phyloP scores from a whole-genome alignment of 2,888 invertebrate species.

The Sinelater perroti region DNA sequence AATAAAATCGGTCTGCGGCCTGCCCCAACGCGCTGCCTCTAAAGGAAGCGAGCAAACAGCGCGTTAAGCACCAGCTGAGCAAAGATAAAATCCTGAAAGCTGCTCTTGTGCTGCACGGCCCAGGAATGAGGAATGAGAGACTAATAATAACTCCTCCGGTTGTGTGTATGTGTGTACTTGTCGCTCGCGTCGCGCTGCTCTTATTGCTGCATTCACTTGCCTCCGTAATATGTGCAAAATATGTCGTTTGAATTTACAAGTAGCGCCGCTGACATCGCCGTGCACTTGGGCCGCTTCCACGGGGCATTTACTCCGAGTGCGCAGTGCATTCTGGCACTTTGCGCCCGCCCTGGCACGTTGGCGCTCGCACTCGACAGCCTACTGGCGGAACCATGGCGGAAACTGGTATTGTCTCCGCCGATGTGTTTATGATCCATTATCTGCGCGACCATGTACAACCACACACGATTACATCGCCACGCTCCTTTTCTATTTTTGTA shows the following conservation, averaged over 20 bases:
- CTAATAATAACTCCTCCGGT: constrained; percentile 26
- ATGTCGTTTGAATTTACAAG: constrained; percentile 21
- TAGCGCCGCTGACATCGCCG: constrained; percentile 13
- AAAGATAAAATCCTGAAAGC: constrained; percentile 27
- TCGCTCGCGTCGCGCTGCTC: neutral
- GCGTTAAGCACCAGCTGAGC: constrained; percentile 17
- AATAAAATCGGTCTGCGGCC: neutral
- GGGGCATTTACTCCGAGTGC: too few species aligned
- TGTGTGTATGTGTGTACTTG: constrained; percentile 12
- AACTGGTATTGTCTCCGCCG: too few species aligned
- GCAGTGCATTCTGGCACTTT: too few species aligned
- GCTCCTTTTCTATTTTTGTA: too few species aligned
- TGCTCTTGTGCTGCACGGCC: constrained; percentile 14
- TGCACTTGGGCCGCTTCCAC: too few species aligned
- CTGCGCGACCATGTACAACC: too few species aligned
- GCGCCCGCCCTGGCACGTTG: too few species aligned
- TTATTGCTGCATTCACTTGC: constrained; percentile 14
- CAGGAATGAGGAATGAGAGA: constrained; percentile 19
- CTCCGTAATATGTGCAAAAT: constrained; percentile 20
- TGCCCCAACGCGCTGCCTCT: neutral
- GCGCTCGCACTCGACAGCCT: too few species aligned
- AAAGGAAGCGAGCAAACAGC: constrained; percentile 16
- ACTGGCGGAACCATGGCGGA: too few species aligned
- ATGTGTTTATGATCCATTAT: too few species aligned
- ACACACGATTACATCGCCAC: too few species aligned